Percentiles rank a stretch among this genome's conserved stretches.
Evolutionary conservation across 2,113 vertebrate species (phyloP).

Genomic region (Leucosticte australis): DNA sequence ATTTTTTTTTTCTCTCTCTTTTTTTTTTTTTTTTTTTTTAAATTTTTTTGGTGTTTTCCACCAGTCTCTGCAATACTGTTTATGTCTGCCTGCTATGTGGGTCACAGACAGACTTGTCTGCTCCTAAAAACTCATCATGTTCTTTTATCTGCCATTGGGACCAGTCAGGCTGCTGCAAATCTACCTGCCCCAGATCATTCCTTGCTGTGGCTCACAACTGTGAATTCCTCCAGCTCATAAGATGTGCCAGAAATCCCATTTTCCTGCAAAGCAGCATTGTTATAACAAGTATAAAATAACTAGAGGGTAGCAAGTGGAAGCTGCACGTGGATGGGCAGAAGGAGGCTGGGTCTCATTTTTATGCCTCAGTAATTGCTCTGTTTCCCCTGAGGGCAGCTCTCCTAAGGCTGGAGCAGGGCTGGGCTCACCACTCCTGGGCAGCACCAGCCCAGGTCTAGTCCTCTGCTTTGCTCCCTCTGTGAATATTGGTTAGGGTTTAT

Average conservation of each 20-base stretch:
- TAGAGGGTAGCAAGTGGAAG: not conserved
- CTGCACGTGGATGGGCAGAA: not conserved
- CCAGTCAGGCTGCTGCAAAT: not conserved
- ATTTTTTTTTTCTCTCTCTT: fast-evolving
- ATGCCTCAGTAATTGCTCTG: not conserved
- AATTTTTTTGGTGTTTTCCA: not conserved
- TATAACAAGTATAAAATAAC: not conserved
- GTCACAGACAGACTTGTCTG: not conserved
- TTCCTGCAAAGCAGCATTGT: not conserved
- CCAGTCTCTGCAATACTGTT: not conserved
- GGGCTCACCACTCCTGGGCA: not conserved
- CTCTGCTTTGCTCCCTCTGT: not conserved
- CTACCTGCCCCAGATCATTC: not conserved
- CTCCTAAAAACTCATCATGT: not conserved
- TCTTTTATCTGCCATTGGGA: not conserved
- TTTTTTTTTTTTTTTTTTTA: too few relatives aligned
- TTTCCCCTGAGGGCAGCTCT: not conserved
- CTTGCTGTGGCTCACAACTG: not conserved
- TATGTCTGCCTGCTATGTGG: not conserved
- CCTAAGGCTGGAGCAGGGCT: not conserved
- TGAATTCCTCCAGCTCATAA: not conserved
- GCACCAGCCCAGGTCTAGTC: not conserved
- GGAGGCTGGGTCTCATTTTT: not conserved
- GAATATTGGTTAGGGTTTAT: fast-evolving
- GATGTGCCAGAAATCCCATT: not conserved